Base-by-base conservation (phyloP, 2,888 invertebrate species). In the Himalopsyche japonica region DNA sequence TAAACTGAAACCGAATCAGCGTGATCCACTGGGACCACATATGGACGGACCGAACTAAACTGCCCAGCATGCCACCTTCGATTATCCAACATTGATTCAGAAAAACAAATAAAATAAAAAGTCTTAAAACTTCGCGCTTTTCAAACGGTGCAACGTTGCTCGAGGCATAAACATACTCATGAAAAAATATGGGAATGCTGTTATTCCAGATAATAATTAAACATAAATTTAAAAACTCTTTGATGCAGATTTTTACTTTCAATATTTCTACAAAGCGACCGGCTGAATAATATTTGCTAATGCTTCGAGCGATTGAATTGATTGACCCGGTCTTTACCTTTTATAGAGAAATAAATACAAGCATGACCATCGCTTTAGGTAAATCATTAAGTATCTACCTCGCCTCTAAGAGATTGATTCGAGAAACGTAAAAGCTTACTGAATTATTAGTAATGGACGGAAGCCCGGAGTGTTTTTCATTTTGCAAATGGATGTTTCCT, bases 401-500 rank as follows among this genome's bases (percentile, higher is more conserved):
- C 49, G 64, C 78, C 43, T 81, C 81, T 84, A 78, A 84, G 81
- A 84, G 84, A 84, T 84, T 84, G 84, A 84, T 84, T 84, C 84
- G 24, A 80, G 43, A 80, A 84, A 49, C 76, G 83, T 80, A 84
- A 84, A 84, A 81, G 81, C 81, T 81, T 79, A 32, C 34, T 78
- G 78, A 76, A 84, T 81, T 81, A 81, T 84, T 84, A 84, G 84
- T 81, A 84, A 84, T 79, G 84, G 81, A 81, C 79, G 78, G 78
- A 81, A 79, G 70, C 81, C 47, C 47, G 32, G 12, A 10, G 30
- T 48, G 81, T 30, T 81, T 81, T 81, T 84, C 81, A 84, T 84
- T 81, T 81, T 77, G 49, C 81, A 80, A 84, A 84, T 84, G 84
- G 84, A 76, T 30, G 27, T 30, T 70, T 70, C 70, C 70, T 70